Base-by-base conservation (phyloP, 2,888 invertebrate species). In the Brachyptera putata region DNA sequence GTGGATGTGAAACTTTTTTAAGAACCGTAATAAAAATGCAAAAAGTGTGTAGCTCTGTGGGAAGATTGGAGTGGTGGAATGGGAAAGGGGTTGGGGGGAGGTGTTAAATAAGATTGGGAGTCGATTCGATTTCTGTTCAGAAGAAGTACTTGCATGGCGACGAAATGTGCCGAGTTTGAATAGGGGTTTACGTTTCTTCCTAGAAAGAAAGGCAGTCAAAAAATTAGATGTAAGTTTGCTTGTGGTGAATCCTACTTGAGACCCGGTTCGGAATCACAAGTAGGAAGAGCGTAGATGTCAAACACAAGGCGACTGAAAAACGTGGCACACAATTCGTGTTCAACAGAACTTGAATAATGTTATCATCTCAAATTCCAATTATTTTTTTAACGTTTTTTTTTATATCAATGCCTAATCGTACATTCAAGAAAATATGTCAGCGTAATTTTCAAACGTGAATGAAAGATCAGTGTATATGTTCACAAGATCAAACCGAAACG, bases 1-100 rank as follows among this genome's bases (percentile, higher is more conserved):
- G n/a, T n/a, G n/a, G n/a, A n/a, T n/a, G 14, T 41, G 16, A 50
- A 50, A 30, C 26, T 50, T 59, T 55, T 30, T 59, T 59, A 58
- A 43, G 58, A 63, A 58, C 25, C 55, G 61, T 58, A 58, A 61
- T 63, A 63, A 63, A 62, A 61, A 63, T 63, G 56, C 49, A 57
- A 60, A 53, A 53, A 53, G n/a, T 21, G 5, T 46, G 46, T 21
- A n/a, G 24, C n/a, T 22, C n/a, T n/a, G 46, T 24, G 16, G 24
- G 57, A 53, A 53, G 58, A 61, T 46, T 56, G 48, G 61, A 25
- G 49, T 11, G 34, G 37, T 14, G 41, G 37, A 34, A 21, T 11
- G n/a, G 48, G 56, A 36, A 24, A 37, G 25, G 49, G 30, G 24
- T 41, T 18, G 34, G 34, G 41, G 43, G 21, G 56, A 34, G 56